phyloP scores from a whole-genome alignment of 1,140 invertebrate genomes.

The Heliconius nattereri region DNA sequence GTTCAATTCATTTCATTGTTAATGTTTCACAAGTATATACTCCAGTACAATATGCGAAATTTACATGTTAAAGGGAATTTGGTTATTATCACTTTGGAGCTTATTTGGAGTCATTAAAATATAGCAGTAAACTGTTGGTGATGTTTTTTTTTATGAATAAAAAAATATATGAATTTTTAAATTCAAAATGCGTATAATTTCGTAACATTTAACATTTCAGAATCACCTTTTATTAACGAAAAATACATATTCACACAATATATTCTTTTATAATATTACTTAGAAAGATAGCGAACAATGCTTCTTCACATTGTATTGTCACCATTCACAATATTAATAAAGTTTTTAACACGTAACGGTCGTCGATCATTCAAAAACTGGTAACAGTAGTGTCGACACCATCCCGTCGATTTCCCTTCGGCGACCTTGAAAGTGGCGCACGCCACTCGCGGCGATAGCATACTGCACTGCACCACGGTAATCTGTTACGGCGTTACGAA shows the following conservation, averaged over 20 bases:
- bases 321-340: background rate
- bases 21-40: background rate
- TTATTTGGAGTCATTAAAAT: background rate
- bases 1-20: constrained; percentile 35
- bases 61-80: background rate
- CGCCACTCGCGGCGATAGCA: constrained; percentile 61
- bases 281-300: background rate
- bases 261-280: background rate
- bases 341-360: constrained; percentile 57
- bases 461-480: constrained; percentile 60
- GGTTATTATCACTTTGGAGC: background rate
- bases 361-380: constrained; percentile 47
- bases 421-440: constrained; percentile 68
- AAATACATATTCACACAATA: background rate
- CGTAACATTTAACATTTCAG: too few species aligned
- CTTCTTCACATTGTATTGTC: background rate
- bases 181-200: too few species aligned
- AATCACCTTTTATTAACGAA: background rate
- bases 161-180: too few species aligned
- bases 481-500: constrained; percentile 45
- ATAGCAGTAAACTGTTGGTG: background rate
- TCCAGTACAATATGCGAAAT: constrained; percentile 5
- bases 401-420: constrained; percentile 72
- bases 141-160: too few species aligned
- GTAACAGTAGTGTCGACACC: constrained; percentile 62